phyloP scores from a whole-genome alignment of 2,888 invertebrate species.

The Patella depressa region DNA sequence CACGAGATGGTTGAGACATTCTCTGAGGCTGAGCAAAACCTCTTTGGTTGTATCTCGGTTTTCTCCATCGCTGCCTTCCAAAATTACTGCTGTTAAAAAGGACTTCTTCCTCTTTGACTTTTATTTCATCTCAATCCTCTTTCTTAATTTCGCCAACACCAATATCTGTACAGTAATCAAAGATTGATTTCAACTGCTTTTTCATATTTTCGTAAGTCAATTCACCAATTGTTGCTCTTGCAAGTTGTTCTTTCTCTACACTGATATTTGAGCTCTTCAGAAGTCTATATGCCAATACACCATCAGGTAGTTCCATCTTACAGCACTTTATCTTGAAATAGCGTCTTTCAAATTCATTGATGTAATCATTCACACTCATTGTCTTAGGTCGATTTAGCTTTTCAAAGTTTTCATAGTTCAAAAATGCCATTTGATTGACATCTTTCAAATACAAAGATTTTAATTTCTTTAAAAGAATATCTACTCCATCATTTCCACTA shows the following conservation, averaged over 20 bases:
- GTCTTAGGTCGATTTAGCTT: neutral
- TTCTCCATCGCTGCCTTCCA: no score
- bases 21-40: neutral
- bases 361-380: slow-evolving; percentile 7
- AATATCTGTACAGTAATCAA: neutral
- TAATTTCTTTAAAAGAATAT: neutral
- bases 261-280: neutral
- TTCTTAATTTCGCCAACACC: no score
- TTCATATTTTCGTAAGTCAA: neutral
- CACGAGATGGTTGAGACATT: neutral
- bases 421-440: neutral
- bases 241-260: neutral
- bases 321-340: neutral
- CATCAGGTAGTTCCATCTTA: slow-evolving; percentile 3
- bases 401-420: slow-evolving; percentile 3
- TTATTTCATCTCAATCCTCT: no score
- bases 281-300: neutral
- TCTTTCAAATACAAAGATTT: neutral
- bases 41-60: neutral
- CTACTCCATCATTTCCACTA: neutral
- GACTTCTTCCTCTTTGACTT: no score
- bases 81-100: neutral
- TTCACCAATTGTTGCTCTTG: neutral
- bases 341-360: neutral
- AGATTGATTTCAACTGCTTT: neutral